Conservation (phyloP, 2,113 vertebrate species). For the Pholis gunnellus region DNA sequence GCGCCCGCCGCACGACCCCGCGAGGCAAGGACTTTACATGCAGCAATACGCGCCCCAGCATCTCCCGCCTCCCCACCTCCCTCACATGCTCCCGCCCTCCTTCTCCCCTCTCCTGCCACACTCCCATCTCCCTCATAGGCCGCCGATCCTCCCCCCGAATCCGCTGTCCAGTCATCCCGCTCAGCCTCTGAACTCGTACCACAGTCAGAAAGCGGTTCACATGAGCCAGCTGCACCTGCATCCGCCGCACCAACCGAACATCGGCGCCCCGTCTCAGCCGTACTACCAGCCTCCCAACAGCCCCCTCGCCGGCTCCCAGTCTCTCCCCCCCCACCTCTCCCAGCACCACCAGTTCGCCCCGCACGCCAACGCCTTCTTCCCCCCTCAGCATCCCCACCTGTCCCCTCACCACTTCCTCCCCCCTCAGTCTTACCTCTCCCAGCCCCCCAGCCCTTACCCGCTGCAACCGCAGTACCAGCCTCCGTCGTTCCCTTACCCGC, state of each 20-base stretch:
- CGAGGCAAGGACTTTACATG: conserved; percentile 59
- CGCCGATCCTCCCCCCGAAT: conserved; percentile 38
- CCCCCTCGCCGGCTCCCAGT: conserved; percentile 39
- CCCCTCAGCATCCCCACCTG: conserved; percentile 60
- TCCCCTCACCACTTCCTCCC: conserved; percentile 65
- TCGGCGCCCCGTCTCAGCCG: conserved; percentile 55
- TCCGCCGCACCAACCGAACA: conserved; percentile 24
- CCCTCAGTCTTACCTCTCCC: conserved; percentile 56
- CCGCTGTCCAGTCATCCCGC: not conserved
- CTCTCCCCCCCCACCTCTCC: conserved; percentile 51
- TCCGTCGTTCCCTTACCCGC: conserved; percentile 55
- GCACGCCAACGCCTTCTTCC: conserved; percentile 65
- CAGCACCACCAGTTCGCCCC: conserved; percentile 54
- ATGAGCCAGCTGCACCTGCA: conserved; percentile 57
- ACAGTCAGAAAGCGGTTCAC: conserved; percentile 43
- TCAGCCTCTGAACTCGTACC: conserved; percentile 58
- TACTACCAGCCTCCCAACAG: conserved; percentile 58
- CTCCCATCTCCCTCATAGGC: conserved; percentile 59
- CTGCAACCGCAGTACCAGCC: conserved; percentile 65
- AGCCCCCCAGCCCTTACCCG: conserved; percentile 42
- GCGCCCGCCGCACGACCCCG: not conserved
- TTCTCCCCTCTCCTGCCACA: conserved; percentile 53
- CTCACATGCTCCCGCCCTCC: conserved; percentile 62
- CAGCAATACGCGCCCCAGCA: conserved; percentile 70
- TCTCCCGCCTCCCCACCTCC: conserved; percentile 46